Percentiles rank a stretch among this genome's conserved stretches.
phyloP scores from a whole-genome alignment of 2,113 vertebrate genomes.

The Gymnocephalus cernua region DNA sequence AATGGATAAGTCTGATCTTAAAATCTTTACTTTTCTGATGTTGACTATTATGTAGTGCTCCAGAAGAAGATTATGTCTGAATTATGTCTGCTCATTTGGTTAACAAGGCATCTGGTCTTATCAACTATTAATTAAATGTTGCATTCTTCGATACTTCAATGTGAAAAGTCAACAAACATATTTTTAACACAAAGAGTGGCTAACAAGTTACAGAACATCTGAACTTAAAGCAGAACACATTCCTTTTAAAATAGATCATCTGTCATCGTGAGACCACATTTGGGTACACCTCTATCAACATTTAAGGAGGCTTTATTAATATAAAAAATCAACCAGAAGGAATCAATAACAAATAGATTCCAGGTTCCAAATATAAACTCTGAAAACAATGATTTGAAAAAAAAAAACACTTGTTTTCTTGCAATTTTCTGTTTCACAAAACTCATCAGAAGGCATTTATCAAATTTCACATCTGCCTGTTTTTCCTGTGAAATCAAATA shows the following conservation, averaged over 20 bases:
- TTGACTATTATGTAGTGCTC: background rate
- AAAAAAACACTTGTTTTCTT: background rate
- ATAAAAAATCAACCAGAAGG: background rate
- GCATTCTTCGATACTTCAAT: background rate
- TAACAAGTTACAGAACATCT: background rate
- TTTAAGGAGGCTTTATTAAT: background rate
- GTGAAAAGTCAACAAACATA: background rate
- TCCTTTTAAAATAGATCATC: background rate
- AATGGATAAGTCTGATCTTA: too few relatives aligned
- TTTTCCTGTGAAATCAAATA: slow-evolving; percentile 12
- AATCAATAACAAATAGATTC: too few relatives aligned
- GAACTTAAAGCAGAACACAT: background rate
- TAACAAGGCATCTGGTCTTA: background rate
- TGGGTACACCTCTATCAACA: background rate
- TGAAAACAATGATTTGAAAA: background rate
- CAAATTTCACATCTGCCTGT: background rate
- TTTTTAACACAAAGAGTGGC: background rate
- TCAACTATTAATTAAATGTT: background rate
- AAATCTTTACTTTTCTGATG: background rate
- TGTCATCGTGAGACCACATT: background rate
- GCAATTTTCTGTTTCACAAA: background rate
- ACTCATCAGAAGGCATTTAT: background rate
- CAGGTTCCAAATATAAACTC: slow-evolving; percentile 5
- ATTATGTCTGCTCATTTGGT: slow-evolving; percentile 7
- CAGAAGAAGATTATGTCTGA: background rate